phyloP scores from a whole-genome alignment of 2,888 invertebrate species.

The Abscondita cerata region DNA sequence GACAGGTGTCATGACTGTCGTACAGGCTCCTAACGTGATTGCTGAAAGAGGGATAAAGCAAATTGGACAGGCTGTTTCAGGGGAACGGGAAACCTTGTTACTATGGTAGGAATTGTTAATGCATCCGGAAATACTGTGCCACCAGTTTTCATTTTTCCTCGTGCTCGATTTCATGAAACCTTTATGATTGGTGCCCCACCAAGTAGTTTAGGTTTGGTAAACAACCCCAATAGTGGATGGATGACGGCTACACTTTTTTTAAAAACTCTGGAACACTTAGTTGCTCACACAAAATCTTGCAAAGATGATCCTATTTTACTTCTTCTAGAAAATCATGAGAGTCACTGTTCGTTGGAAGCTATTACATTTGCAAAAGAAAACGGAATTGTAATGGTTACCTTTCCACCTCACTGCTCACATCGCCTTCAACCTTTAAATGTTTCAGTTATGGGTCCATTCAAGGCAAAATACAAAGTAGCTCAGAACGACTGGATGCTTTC shows the following conservation, averaged over 20 bases:
- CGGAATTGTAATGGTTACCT: conserved; percentile 45
- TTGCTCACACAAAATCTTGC: conserved; percentile 32
- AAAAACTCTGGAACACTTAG: conserved; percentile 39
- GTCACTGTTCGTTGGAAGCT: conserved; percentile 29
- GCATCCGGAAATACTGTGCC: too few species aligned
- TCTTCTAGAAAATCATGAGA: conserved; percentile 27
- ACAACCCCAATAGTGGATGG: conserved; percentile 45
- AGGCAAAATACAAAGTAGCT: conserved; percentile 43
- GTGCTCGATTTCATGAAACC: conserved; percentile 39
- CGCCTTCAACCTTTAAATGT: conserved; percentile 44
- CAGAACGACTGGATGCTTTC: too few species aligned
- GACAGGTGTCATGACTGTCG: conserved; percentile 43
- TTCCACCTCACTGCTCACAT: too few species aligned
- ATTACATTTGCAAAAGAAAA: conserved; percentile 45
- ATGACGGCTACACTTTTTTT: conserved; percentile 46
- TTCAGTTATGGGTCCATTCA: conserved; percentile 38
- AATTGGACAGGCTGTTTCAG: conserved; percentile 35
- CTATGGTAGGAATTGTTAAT: too few species aligned
- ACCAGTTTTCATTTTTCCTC: conserved; percentile 42
- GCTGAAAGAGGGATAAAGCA: conserved; percentile 36
- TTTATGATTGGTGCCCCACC: conserved; percentile 34
- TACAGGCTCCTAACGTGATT: conserved; percentile 35
- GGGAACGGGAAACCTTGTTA: too few species aligned
- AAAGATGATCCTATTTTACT: conserved; percentile 36
- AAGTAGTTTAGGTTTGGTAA: conserved; percentile 42